These are phyloP conservation scores for Parazoanthus atlanticus DNA, from an alignment of 92 coral and sea anemone genomes.

Conservation along the genomic window DNA sequence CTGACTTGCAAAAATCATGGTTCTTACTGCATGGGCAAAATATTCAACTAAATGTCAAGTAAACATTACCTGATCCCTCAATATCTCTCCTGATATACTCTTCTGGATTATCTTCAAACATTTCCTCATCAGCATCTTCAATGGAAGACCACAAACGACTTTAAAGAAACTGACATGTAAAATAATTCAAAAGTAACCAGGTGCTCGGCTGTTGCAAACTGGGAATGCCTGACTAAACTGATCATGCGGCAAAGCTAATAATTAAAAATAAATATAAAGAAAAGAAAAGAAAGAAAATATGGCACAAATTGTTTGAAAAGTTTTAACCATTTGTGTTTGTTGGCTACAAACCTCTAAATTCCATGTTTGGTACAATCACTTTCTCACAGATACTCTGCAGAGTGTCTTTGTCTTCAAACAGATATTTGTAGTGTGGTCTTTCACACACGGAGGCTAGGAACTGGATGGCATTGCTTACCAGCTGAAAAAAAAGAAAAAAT, in stretches of 20 bases:
- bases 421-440: constrained; percentile 83
- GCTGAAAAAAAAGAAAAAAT: constrained; percentile 49
- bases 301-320: not conserved
- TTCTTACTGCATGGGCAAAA: not conserved
- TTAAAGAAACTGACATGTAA: not conserved
- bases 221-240: no score
- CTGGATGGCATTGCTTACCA: constrained; percentile 97
- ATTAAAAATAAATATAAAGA: no score
- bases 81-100: constrained; percentile 97
- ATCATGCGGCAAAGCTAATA: no score
- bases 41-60: not conserved
- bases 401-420: constrained; percentile 90
- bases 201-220: no score
- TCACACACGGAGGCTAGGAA: constrained; percentile 96
- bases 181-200: no score
- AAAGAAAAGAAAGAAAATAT: no score
- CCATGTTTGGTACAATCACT: constrained; percentile 96
- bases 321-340: not conserved
- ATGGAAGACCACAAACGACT: not conserved
- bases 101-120: constrained; percentile 97
- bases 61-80: constrained; percentile 91
- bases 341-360: constrained; percentile 81
- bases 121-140: constrained; percentile 95
- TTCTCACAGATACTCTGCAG: constrained; percentile 94
- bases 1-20: no score